phyloP scores from a whole-genome alignment of 2,113 vertebrate genomes.

The Chloropsis hardwickii region DNA sequence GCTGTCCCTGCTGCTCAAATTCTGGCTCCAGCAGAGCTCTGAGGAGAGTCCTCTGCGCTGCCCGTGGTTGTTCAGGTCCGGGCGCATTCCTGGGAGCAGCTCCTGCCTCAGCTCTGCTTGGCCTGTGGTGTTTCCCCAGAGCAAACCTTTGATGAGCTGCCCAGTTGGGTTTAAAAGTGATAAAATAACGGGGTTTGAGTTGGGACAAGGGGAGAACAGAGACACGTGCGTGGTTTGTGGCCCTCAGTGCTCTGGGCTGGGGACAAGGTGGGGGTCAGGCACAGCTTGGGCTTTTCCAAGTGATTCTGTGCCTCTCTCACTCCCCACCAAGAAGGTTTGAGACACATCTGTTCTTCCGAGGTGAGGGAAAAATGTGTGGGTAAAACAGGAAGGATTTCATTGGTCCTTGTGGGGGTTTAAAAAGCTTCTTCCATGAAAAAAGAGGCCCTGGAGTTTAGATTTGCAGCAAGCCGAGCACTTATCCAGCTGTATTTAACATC shows the following conservation, averaged over 20 bases:
- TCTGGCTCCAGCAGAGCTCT: not conserved
- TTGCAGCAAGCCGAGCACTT: not conserved
- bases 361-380: not conserved
- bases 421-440: not conserved
- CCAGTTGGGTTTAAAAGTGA: not conserved
- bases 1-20: not conserved
- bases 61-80: not conserved
- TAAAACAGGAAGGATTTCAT: not conserved
- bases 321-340: not conserved
- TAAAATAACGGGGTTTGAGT: not conserved
- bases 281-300: not conserved
- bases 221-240: fast-evolving
- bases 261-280: not conserved
- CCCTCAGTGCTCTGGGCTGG: not conserved
- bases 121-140: not conserved
- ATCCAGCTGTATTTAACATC: not conserved
- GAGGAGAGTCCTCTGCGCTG: not conserved
- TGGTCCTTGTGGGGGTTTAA: not conserved
- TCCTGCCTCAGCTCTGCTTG: not conserved
- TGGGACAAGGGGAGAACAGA: not conserved
- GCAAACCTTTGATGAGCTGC: not conserved
- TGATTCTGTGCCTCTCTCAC: not conserved
- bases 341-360: not conserved
- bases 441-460: not conserved
- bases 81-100: slow-evolving; percentile 42